Percentiles rank a stretch among this genome's conserved stretches.
These are phyloP conservation scores for Apostichopus parvimensis DNA, from an alignment of 35 echinoderm and acorn worm species.

Conservation along the genomic window DNA sequence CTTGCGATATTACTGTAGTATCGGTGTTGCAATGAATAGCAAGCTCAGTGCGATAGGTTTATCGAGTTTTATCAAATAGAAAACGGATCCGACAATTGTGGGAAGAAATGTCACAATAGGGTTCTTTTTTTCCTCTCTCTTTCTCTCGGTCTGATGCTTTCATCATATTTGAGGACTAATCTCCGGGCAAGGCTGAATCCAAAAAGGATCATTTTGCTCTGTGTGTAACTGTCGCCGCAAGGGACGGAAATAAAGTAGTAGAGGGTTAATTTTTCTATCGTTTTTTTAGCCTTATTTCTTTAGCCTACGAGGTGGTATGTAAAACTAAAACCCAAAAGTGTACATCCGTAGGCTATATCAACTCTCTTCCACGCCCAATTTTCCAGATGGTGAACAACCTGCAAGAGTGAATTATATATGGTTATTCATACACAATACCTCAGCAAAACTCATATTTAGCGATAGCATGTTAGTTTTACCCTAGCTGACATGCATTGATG, in stretches of 20 bases:
- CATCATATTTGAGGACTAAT: background rate
- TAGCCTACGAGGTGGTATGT: background rate
- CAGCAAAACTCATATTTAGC: too few species aligned
- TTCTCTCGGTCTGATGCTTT: background rate
- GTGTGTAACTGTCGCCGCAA: background rate
- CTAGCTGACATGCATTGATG: too few species aligned
- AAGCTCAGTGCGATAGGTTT: background rate
- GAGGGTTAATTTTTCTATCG: too few species aligned
- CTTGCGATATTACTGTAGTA: background rate
- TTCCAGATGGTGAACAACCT: background rate
- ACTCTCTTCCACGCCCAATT: background rate
- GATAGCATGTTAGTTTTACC: too few species aligned
- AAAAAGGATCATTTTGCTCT: background rate
- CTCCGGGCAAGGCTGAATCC: background rate
- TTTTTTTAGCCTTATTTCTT: background rate
- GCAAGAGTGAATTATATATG: background rate
- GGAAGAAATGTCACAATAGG: background rate
- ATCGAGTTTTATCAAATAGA: background rate
- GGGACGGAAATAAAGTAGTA: background rate
- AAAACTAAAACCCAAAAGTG: background rate
- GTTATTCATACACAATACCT: too few species aligned
- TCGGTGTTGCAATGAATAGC: background rate
- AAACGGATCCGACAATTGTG: background rate
- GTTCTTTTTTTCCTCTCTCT: too few species aligned
- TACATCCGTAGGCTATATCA: background rate